Evolutionary conservation across 1,140 invertebrate species (phyloP).

Genomic region (Uloborus diversus): DNA sequence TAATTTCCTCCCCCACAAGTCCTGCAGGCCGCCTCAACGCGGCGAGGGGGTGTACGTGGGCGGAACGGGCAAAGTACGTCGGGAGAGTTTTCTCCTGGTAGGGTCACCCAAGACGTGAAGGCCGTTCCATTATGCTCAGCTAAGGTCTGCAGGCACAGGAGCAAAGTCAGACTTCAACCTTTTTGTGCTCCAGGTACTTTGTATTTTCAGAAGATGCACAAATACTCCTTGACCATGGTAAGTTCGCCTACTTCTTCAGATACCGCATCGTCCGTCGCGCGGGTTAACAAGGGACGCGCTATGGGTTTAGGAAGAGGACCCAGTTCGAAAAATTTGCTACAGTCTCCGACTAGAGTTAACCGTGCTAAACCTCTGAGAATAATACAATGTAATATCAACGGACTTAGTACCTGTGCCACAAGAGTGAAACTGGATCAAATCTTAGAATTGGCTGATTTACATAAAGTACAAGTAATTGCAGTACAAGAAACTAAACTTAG

Average conservation of each 20-base stretch:
- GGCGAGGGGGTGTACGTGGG: background rate
- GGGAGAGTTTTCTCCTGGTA: background rate
- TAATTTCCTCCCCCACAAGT: background rate
- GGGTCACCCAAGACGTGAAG: background rate
- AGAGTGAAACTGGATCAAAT: background rate
- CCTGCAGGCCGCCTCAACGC: background rate
- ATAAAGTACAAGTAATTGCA: background rate
- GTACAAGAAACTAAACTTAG: background rate
- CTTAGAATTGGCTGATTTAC: background rate
- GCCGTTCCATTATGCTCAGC: background rate
- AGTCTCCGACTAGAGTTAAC: background rate
- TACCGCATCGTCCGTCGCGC: background rate
- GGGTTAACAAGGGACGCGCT: background rate
- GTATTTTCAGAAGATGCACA: background rate
- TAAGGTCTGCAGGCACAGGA: background rate
- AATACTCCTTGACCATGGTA: background rate
- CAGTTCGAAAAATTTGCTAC: background rate
- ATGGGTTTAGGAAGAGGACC: background rate
- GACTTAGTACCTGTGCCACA: background rate
- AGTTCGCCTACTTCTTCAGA: background rate
- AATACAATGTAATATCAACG: background rate
- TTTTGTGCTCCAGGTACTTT: background rate
- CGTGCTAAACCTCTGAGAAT: background rate
- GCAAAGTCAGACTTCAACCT: background rate
- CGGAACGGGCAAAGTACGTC: background rate